A percentile compares a stretch with the other conserved stretches of the same genome.
Conservation (phyloP, 2,888 invertebrate genomes). For the Timandra comae region DNA sequence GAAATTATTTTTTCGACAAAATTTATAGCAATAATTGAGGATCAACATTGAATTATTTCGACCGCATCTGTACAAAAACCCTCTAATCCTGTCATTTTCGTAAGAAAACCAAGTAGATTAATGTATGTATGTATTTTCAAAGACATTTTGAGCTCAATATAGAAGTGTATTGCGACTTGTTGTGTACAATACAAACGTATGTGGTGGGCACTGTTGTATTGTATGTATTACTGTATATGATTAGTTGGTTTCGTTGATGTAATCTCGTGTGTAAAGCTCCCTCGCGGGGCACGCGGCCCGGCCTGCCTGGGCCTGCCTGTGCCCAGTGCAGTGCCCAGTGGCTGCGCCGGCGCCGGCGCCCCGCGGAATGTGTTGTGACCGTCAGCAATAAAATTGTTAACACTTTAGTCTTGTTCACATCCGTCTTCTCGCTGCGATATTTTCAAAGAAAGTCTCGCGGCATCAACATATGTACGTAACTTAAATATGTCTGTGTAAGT, state of each 20-base stretch:
- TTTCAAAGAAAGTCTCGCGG: constrained; percentile 56
- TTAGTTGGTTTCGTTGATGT: constrained; percentile 25
- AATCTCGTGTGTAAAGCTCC: constrained; percentile 26
- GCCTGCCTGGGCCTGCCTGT: constrained; percentile 7
- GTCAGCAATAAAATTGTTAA: constrained; percentile 59
- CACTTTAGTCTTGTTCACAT: constrained; percentile 41
- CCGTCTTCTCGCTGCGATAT: constrained; percentile 50
- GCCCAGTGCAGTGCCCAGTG: constrained; percentile 35
- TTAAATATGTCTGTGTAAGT: constrained; percentile 54
- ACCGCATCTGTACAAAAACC: constrained; percentile 45
- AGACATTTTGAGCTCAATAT: constrained; percentile 19
- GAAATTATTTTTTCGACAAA: constrained; percentile 7
- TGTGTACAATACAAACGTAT: constrained; percentile 30
- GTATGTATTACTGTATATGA: constrained; percentile 27
- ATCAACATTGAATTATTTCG: constrained; percentile 11
- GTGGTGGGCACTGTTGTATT: constrained; percentile 37
- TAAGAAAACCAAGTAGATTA: constrained; percentile 28
- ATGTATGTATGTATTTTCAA: constrained; percentile 22
- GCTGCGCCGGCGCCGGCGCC: constrained; percentile 24
- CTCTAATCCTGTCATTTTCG: constrained; percentile 60
- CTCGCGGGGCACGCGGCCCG: constrained; percentile 12
- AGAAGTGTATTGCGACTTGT: constrained; percentile 19
- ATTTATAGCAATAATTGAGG: constrained; percentile 4
- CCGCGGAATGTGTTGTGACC: constrained; percentile 41
- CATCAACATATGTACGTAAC: constrained; percentile 70